Evolutionary conservation across 2,888 invertebrate species (phyloP).

Genomic region (Kuschelorhynchus macadamiae): DNA sequence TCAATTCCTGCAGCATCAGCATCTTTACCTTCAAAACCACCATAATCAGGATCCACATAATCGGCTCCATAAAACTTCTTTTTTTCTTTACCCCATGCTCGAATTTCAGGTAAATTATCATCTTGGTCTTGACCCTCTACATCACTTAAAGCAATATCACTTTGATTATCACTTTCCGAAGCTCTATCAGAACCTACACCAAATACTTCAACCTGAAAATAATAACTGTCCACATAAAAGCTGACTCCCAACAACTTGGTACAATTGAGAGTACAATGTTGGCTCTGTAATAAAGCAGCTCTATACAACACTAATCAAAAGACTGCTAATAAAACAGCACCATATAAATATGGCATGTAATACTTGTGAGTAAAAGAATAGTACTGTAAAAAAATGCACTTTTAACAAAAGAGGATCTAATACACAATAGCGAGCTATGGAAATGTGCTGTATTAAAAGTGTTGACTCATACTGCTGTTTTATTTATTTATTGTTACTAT

Average conservation of each 20-base stretch:
- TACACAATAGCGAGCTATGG: too few species aligned
- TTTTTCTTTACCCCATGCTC: slow-evolving; percentile 91
- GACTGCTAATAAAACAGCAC: background rate
- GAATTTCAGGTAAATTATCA: slow-evolving; percentile 81
- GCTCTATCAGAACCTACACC: slow-evolving; percentile 70
- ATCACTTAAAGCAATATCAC: slow-evolving; percentile 77
- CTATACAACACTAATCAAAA: background rate
- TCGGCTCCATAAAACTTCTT: slow-evolving; percentile 87
- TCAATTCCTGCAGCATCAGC: slow-evolving; percentile 84
- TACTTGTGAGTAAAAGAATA: background rate
- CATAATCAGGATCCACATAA: slow-evolving; percentile 90
- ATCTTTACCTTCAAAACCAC: slow-evolving; percentile 76
- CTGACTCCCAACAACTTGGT: too few species aligned
- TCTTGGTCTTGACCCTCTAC: slow-evolving; percentile 82
- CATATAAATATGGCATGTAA: background rate
- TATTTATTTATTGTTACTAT: too few species aligned
- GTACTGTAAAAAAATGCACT: too few species aligned
- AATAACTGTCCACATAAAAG: too few species aligned
- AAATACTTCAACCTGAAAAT: slow-evolving; percentile 74
- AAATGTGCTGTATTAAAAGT: too few species aligned
- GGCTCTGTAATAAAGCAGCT: background rate
- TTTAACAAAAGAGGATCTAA: too few species aligned
- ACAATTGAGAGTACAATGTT: too few species aligned
- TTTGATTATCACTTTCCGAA: slow-evolving; percentile 67
- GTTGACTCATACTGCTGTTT: too few species aligned